Conservation (phyloP, 2,797 vertebrate genomes). For the Leptoclinus maculatus region DNA sequence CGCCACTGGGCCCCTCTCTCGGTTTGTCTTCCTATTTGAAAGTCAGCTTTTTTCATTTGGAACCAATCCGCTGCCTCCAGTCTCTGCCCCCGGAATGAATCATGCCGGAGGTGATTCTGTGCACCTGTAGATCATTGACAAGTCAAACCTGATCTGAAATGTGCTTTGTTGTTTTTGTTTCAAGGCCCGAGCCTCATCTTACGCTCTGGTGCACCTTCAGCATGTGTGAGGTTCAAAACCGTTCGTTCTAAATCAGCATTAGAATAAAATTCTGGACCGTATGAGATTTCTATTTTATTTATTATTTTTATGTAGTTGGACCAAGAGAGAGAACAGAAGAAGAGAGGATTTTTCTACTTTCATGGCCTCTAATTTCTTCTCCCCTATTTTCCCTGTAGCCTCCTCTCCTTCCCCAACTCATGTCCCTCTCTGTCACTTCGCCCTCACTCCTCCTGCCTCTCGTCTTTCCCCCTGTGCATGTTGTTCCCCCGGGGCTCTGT, state of each 20-base stretch:
- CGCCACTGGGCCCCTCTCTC: slow-evolving; percentile 52
- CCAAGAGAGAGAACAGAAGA: background rate
- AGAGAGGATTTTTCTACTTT: slow-evolving; percentile 25
- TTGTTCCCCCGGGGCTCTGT: slow-evolving; percentile 55
- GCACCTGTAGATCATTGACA: slow-evolving; percentile 74
- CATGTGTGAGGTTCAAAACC: slow-evolving; percentile 15
- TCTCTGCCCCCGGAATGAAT: slow-evolving; percentile 61
- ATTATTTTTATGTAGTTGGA: background rate
- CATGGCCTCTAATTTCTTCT: slow-evolving; percentile 36
- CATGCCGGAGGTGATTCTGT: slow-evolving; percentile 49
- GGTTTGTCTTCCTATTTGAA: slow-evolving; percentile 80
- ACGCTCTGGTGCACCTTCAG: slow-evolving; percentile 35
- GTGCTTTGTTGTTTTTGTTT: slow-evolving; percentile 62
- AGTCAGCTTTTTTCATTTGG: slow-evolving; percentile 77
- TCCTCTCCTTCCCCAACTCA: slow-evolving; percentile 21
- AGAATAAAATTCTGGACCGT: background rate
- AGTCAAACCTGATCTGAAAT: slow-evolving; percentile 68
- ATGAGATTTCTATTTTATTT: background rate
- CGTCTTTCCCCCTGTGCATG: slow-evolving; percentile 55
- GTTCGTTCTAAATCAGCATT: slow-evolving; percentile 21
- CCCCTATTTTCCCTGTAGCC: slow-evolving; percentile 42
- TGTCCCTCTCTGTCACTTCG: slow-evolving; percentile 57
- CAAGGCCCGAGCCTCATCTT: slow-evolving; percentile 25
- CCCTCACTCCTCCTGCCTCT: slow-evolving; percentile 59
- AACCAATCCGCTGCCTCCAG: slow-evolving; percentile 64